Conservation (phyloP, 1,140 invertebrate species). For the Onthophagus taurus region DNA sequence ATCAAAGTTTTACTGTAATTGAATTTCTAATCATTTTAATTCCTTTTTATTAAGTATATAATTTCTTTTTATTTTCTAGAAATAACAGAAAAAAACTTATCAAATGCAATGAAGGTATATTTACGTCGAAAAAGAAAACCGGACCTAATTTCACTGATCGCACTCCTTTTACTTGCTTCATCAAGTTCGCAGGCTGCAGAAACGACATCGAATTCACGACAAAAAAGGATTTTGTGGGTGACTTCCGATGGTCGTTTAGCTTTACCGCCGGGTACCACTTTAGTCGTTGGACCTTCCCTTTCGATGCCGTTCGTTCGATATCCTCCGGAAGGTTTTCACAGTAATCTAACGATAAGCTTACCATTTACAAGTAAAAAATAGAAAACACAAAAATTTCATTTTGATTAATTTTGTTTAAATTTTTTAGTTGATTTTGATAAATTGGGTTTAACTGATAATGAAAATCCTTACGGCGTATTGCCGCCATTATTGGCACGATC, state of each 20-base stretch:
- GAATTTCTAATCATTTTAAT: too few relatives aligned
- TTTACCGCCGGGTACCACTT: conserved; percentile 66
- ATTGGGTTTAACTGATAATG: conserved; percentile 71
- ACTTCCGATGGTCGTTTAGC: conserved; percentile 72
- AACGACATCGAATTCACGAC: conserved; percentile 55
- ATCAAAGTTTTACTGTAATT: too few relatives aligned
- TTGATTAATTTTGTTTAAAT: conserved; percentile 7
- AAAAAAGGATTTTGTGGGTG: conserved; percentile 72
- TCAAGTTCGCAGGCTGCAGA: too few relatives aligned
- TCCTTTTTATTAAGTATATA: too few relatives aligned
- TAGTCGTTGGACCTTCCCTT: conserved; percentile 70
- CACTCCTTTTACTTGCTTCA: too few relatives aligned
- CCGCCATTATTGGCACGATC: conserved; percentile 59
- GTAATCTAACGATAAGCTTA: conserved; percentile 73
- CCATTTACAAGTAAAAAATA: conserved; percentile 70
- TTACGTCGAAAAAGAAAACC: too few relatives aligned
- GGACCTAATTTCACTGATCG: too few relatives aligned
- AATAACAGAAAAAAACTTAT: too few relatives aligned
- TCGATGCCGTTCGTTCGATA: conserved; percentile 73
- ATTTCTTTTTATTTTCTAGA: too few relatives aligned
- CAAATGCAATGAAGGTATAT: too few relatives aligned
- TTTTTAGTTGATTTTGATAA: conserved; percentile 72
- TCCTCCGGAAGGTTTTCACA: conserved; percentile 73
- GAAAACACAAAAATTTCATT: background rate
- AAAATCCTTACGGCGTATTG: conserved; percentile 72